These are phyloP conservation scores for Bombus waltoni DNA, from an alignment of 1,140 invertebrate genomes.

Conservation along the genomic window DNA sequence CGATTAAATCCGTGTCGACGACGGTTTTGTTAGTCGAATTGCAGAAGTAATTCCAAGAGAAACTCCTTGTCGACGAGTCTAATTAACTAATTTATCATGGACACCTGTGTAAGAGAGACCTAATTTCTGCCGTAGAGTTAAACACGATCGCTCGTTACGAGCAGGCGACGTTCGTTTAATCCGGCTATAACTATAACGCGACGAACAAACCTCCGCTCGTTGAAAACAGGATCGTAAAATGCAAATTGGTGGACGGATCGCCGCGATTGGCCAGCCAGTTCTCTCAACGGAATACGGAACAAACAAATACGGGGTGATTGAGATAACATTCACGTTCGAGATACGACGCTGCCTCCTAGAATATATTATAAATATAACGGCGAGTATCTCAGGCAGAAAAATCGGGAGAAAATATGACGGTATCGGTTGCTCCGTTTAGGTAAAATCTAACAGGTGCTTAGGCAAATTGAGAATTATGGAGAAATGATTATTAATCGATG, in stretches of 20 bases:
- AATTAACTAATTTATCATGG: not conserved
- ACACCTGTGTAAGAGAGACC: not conserved
- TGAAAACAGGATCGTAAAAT: constrained; percentile 60
- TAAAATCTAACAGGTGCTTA: not conserved
- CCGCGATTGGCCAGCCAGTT: constrained; percentile 33
- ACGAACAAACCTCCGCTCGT: constrained; percentile 31
- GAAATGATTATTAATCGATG: not conserved
- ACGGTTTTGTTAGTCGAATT: not conserved
- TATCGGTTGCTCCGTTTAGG: not conserved
- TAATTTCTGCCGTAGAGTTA: constrained; percentile 23
- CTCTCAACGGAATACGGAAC: not conserved
- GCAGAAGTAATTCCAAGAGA: not conserved
- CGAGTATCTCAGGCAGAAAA: not conserved
- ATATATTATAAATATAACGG: not conserved
- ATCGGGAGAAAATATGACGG: not conserved
- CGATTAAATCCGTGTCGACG: not conserved
- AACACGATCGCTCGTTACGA: constrained; percentile 18
- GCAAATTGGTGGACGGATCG: constrained; percentile 43
- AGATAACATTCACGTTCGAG: not conserved
- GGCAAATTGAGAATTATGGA: not conserved
- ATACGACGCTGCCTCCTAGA: not conserved
- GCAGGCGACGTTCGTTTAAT: constrained; percentile 35
- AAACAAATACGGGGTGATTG: not conserved
- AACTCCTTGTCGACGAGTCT: not conserved
- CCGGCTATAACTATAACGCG: constrained; percentile 11